Conservation (phyloP, 2,113 vertebrate species). For the Salvelinus fontinalis region DNA sequence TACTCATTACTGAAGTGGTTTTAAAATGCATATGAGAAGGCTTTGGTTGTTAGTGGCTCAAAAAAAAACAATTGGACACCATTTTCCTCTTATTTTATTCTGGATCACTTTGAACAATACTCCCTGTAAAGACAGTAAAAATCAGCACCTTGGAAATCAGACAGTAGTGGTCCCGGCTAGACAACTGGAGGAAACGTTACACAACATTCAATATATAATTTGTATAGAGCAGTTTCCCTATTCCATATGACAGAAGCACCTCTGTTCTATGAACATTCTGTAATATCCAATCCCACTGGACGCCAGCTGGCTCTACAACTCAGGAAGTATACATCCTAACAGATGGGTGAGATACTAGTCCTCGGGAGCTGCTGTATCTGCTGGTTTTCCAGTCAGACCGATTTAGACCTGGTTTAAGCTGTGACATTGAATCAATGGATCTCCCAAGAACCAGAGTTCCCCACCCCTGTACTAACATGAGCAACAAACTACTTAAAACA, state of each 20-base stretch:
- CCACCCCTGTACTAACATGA: neutral
- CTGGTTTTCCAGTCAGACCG: no score
- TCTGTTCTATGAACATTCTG: no score
- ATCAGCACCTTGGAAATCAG: slow-evolving; percentile 70
- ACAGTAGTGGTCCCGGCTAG: slow-evolving; percentile 53
- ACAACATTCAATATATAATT: neutral
- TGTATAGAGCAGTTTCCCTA: no score
- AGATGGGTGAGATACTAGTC: no score
- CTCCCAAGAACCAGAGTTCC: neutral
- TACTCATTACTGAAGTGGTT: no score
- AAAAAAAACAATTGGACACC: neutral
- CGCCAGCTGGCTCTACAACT: no score
- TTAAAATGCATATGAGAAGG: no score
- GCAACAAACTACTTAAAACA: slow-evolving; percentile 8
- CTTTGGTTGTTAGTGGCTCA: no score
- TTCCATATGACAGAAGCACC: no score
- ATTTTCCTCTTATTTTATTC: slow-evolving; percentile 52
- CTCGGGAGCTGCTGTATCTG: no score
- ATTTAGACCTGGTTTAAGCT: neutral
- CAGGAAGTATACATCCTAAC: no score
- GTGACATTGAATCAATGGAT: neutral
- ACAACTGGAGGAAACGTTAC: slow-evolving; percentile 24
- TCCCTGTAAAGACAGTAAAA: slow-evolving; percentile 73
- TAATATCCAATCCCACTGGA: no score
- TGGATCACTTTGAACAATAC: slow-evolving; percentile 64